Base-by-base conservation (phyloP, 2,797 vertebrate genomes). In the Hippocampus kuda region DNA sequence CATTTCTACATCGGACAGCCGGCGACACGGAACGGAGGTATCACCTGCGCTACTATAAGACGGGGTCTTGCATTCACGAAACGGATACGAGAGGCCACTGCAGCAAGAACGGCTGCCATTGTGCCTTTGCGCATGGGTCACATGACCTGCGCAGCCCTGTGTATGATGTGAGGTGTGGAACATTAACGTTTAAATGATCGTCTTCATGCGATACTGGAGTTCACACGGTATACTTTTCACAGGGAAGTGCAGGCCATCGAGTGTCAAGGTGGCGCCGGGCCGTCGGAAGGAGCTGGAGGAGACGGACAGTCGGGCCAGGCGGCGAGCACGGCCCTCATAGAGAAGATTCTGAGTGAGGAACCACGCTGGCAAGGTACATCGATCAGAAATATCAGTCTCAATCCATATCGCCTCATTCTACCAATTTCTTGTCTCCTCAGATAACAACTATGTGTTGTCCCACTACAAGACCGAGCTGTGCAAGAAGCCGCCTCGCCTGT, bases 381-480 rank as follows among this genome's bases (percentile, higher is more conserved):
- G 24, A 13, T 38, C 26, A 44, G 6, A 34, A 49, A 59, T 26
- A 15, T 38, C 56, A 1, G 16, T 61, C 3, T 6, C 51, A 2
- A 22, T 38, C 6, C 34, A 38, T 38, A 38, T 38, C 7, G 57
- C 57, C 5, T 60, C 6, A 20, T 34, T 60, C 1, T 38, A 2
- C 59, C 16, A 8, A 24, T 42, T 42, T 71, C 53, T 60, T 30
- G 26, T 66, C 12, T 67, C 26, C 27, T 81, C 38, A 99, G 97
- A 99, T 79, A 96, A 93, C 75, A 92, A 92, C 0, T 99, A 98
- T 0, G 97, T 99, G 75, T 88, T 99, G 82, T 95, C 95, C 71
- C 96, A 97, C 89, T 99, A 99, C 81, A 99, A 99, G 91, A 99
- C 96, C 0, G 97, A 99, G 77, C 94, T 96, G 26, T 99, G 97